Base-by-base conservation (phyloP, 53 echinoderm and acorn worm species). In the Echinarachnius parma region DNA sequence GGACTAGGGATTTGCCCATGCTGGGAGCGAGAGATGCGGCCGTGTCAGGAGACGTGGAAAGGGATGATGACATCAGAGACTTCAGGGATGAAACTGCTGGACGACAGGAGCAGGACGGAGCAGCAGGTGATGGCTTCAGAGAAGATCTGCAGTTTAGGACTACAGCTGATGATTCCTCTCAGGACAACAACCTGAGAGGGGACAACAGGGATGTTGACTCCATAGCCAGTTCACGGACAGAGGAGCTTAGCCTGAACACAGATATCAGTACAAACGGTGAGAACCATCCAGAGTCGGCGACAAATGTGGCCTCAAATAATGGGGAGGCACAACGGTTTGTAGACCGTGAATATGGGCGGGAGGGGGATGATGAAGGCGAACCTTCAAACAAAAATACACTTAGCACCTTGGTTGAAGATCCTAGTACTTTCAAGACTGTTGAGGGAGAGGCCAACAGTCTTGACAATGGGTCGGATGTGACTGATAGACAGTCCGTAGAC, bases 261-360 rank as follows among this genome's bases (percentile, higher is more conserved):
- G 84, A 72, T 25, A 28, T 72, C 74, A 72, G 74, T 56, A 72
- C 74, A 57, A 72, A 72, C 24, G 74, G 74, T 28, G 74, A 72
- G 9, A 35, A n/a, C 39, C 55, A 36, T 5, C 5, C 16, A 7
- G 74, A 56, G 55, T 22, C 56, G 9, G 15, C 27, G 27, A n/a
- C 37, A 3, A 16, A 3, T 13, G 20, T 31, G 21, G 20, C 53
- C 14, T 32, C 34, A 34, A 72, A 57, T 56, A 72, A 72, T 14
- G 74, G 74, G 31, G 55, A 72, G 57, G 53, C 52, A 35, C 53
- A 20, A 13, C 57, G 23, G 5, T 57, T 25, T n/a, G 57, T 57
- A 57, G 27, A 57, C 57, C 23, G 27, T 57, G 74, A 52, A 30
- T 0, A 52, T 52, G 74, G 57, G 53, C 36, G 74, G 74, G 54